A percentile compares a stretch with the other conserved stretches of the same genome.
Conservation (phyloP, 2,888 invertebrate genomes). For the Drosophila quasianomalipes region DNA sequence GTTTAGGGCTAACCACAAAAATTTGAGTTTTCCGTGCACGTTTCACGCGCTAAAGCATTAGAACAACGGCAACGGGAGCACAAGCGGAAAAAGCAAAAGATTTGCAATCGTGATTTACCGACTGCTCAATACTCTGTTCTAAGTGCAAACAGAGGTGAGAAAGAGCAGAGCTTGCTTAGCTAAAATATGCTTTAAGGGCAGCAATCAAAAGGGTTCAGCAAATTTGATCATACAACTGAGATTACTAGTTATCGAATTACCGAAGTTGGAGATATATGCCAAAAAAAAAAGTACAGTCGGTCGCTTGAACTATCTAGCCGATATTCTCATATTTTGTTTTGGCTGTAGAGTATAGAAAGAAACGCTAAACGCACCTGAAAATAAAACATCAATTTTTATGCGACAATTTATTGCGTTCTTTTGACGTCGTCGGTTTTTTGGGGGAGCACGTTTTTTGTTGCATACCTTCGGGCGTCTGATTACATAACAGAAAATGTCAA, state of each 20-base stretch:
- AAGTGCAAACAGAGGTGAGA: neutral
- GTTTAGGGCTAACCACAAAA: conserved; percentile 48
- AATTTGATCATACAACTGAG: neutral
- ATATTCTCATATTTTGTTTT: neutral
- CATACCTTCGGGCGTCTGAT: conserved; percentile 75
- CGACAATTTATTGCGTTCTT: conserved; percentile 78
- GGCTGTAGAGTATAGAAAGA: neutral
- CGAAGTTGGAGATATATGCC: too few relatives aligned
- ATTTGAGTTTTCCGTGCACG: conserved; percentile 78
- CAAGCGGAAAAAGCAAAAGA: neutral
- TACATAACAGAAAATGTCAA: conserved; percentile 81
- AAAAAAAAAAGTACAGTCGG: neutral
- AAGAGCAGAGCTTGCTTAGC: neutral
- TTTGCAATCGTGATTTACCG: neutral
- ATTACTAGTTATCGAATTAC: too few relatives aligned
- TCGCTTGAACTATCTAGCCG: too few relatives aligned
- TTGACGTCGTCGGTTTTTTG: conserved; percentile 20
- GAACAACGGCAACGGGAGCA: conserved; percentile 27
- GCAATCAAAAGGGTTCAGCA: neutral
- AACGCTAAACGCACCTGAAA: conserved; percentile 52
- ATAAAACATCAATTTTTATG: conserved; percentile 82
- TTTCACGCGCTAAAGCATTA: conserved; percentile 60
- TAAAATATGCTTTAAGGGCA: neutral
- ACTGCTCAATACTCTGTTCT: neutral
- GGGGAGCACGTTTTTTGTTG: conserved; percentile 41